Evolutionary conservation across 2,888 invertebrate genomes (phyloP).

Genomic region (Chaetogeoica ovagalla): DNA sequence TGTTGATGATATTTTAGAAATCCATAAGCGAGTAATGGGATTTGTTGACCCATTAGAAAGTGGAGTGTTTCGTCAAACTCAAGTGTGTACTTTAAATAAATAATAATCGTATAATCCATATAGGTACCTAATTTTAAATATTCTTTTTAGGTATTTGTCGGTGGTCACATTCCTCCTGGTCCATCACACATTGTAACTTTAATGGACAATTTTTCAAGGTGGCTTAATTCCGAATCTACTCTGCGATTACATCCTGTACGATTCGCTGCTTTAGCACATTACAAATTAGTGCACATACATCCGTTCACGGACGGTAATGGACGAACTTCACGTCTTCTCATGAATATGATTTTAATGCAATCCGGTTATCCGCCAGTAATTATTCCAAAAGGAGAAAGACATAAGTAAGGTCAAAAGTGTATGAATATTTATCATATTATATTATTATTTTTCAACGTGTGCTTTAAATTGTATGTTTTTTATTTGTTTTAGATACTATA

Average conservation of each 20-base stretch:
- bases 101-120: background rate
- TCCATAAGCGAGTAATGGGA: conserved; percentile 89
- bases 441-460: conserved; percentile 42
- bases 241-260: conserved; percentile 84
- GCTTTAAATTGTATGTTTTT: background rate
- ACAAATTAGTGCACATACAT: conserved; percentile 94
- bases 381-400: conserved; percentile 78
- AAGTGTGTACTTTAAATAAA: conserved; percentile 64
- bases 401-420: conserved; percentile 61
- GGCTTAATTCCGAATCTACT: conserved; percentile 89
- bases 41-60: conserved; percentile 92
- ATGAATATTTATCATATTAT: conserved; percentile 7
- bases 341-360: conserved; percentile 94
- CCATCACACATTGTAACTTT: conserved; percentile 78
- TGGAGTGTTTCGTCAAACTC: conserved; percentile 83
- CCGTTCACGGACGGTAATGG: conserved; percentile 98
- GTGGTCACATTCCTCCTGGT: conserved; percentile 90
- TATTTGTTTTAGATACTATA: conserved; percentile 70
- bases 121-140: background rate
- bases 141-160: conserved; percentile 68
- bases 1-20: conserved; percentile 84
- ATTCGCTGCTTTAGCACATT: conserved; percentile 94
- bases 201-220: conserved; percentile 86
- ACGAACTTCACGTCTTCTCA: conserved; percentile 88
- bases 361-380: conserved; percentile 96